Percentiles rank a stretch among this genome's conserved stretches.
Evolutionary conservation across 2,888 invertebrate genomes (phyloP).

Genomic region (Hypomecis atomaria): DNA sequence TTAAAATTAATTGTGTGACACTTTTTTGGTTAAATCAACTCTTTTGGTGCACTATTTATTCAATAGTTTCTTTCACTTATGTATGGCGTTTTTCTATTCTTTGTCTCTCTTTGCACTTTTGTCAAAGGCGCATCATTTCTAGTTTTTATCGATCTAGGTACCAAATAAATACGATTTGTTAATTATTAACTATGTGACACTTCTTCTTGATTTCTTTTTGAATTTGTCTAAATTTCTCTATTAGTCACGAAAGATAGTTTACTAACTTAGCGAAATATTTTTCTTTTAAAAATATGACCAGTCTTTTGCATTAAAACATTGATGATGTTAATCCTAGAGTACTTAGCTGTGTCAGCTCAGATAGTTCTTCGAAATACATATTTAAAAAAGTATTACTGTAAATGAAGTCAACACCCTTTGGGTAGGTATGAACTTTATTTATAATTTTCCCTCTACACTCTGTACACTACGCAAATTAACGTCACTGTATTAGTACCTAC

Average conservation of each 20-base stretch:
- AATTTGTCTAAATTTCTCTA: background rate
- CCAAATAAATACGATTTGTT: no score
- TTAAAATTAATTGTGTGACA: no score
- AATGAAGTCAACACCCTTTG: background rate
- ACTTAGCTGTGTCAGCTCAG: no score
- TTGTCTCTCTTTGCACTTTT: background rate
- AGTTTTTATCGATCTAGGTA: background rate
- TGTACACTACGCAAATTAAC: background rate
- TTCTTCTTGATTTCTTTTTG: background rate
- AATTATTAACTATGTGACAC: background rate
- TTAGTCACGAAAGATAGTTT: no score
- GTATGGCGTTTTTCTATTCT: no score
- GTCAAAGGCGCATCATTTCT: background rate
- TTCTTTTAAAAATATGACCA: no score
- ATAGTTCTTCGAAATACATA: no score
- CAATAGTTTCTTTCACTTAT: background rate
- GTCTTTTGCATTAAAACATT: no score
- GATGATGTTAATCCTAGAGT: no score
- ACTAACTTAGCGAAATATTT: no score
- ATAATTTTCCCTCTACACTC: background rate
- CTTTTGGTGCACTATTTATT: constrained; percentile 6
- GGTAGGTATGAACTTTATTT: background rate
- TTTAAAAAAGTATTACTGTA: background rate
- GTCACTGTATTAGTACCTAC: background rate
- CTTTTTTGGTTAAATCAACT: no score